These are phyloP conservation scores for Sakesphorus luctuosus DNA, from an alignment of 2,113 vertebrate genomes.

Conservation along the genomic window DNA sequence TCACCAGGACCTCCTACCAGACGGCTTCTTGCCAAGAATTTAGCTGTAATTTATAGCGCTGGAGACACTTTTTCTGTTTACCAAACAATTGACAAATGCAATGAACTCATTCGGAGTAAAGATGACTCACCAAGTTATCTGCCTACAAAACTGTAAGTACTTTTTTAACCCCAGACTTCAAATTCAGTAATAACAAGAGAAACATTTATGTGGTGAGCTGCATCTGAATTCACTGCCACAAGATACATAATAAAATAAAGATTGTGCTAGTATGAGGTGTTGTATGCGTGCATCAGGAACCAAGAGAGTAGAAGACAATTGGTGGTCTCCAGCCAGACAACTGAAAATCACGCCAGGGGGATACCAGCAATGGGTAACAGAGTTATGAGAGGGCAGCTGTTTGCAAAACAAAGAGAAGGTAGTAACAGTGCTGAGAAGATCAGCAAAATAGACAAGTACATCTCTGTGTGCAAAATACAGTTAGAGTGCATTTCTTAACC, in stretches of 20 bases:
- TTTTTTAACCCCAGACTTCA: not conserved
- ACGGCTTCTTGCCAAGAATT: conserved; percentile 86
- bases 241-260: not conserved
- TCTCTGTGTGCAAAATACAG: not conserved
- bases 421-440: not conserved
- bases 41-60: conserved; percentile 85
- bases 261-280: not conserved
- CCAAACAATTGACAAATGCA: conserved; percentile 90
- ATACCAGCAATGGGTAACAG: not conserved
- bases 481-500: not conserved
- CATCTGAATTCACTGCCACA: not conserved
- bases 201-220: not conserved
- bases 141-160: conserved; percentile 90
- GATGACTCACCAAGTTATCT: conserved; percentile 95
- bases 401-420: not conserved
- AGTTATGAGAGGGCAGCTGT: not conserved
- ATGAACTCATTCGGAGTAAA: conserved; percentile 92
- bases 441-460: not conserved
- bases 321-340: not conserved
- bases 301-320: not conserved
- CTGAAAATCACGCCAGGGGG: not conserved
- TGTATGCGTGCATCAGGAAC: not conserved
- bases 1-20: conserved; percentile 91
- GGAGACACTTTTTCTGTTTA: conserved; percentile 88
- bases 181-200: not conserved